phyloP scores from a whole-genome alignment of 1,140 invertebrate genomes.

The Drosophila busckii region DNA sequence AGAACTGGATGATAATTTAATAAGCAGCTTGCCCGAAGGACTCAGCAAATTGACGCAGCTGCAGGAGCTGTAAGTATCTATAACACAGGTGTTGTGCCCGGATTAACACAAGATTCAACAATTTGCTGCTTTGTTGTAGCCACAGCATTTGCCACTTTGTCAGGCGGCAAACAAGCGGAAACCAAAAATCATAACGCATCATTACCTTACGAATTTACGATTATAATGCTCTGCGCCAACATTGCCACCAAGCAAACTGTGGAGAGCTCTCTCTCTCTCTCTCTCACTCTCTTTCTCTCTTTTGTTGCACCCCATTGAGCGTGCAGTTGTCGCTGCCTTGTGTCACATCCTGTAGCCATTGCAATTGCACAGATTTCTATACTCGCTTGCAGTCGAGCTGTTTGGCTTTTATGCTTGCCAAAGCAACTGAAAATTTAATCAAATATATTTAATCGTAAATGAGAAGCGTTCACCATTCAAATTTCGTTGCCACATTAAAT shows the following conservation, averaged over 20 bases:
- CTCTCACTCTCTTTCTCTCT: not conserved
- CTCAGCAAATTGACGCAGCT: conserved; percentile 83
- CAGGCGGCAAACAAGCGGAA: conserved; percentile 64
- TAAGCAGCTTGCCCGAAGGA: conserved; percentile 84
- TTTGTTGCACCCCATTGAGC: not conserved
- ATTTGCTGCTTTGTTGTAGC: conserved; percentile 37
- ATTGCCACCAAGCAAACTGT: too few species aligned
- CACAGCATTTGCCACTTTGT: conserved; percentile 60
- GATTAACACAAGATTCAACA: conserved; percentile 37
- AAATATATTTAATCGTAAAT: too few species aligned
- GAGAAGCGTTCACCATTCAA: too few species aligned
- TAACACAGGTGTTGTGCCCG: conserved; percentile 38
- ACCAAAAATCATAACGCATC: conserved; percentile 77
- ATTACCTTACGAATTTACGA: conserved; percentile 75
- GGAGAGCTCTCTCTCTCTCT: too few species aligned
- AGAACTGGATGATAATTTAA: conserved; percentile 87
- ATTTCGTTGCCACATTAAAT: too few species aligned
- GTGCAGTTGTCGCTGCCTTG: conserved; percentile 19
- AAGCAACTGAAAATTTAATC: not conserved
- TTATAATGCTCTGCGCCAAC: too few species aligned
- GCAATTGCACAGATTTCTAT: conserved; percentile 19
- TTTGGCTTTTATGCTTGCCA: not conserved
- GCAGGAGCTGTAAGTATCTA: conserved; percentile 85
- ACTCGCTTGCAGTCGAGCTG: not conserved
- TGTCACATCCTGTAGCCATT: conserved; percentile 33